These are phyloP conservation scores for Onchidella celtica DNA, from an alignment of 2,888 invertebrate species.

Conservation along the genomic window DNA sequence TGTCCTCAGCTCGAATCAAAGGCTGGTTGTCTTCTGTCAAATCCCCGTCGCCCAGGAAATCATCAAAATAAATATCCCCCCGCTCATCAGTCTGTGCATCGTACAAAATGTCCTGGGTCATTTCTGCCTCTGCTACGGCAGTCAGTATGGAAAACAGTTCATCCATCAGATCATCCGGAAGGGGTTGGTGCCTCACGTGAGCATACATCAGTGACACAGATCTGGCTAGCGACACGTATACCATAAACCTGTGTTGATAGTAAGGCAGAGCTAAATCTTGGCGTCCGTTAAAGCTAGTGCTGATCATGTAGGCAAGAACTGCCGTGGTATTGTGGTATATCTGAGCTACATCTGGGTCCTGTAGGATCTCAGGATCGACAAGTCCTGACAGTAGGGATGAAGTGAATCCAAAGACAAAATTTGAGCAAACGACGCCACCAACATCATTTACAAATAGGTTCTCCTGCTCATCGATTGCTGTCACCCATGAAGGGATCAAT, in stretches of 20 bases:
- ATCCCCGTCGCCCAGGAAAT: not conserved
- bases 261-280: not conserved
- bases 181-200: not conserved
- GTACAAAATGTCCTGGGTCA: not conserved
- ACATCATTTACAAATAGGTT: not conserved
- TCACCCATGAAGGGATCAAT: slow-evolving; percentile 12
- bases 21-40: slow-evolving; percentile 1
- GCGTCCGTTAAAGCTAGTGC: not conserved
- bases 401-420: not conserved
- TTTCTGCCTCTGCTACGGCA: not conserved
- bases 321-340: not conserved
- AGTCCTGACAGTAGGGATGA: not conserved
- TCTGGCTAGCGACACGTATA: slow-evolving; percentile 1
- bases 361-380: not conserved
- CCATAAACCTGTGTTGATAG: not conserved
- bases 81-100: not conserved
- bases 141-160: not conserved
- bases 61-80: not conserved
- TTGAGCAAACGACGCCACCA: not conserved
- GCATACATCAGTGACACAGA: not conserved
- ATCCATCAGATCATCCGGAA: not conserved
- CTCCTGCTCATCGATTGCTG: not conserved
- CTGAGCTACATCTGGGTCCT: not conserved
- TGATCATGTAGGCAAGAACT: not conserved
- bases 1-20: slow-evolving; percentile 61